Evolutionary conservation across 2,888 invertebrate genomes (phyloP).

Genomic region (Acanthopleura granulata): DNA sequence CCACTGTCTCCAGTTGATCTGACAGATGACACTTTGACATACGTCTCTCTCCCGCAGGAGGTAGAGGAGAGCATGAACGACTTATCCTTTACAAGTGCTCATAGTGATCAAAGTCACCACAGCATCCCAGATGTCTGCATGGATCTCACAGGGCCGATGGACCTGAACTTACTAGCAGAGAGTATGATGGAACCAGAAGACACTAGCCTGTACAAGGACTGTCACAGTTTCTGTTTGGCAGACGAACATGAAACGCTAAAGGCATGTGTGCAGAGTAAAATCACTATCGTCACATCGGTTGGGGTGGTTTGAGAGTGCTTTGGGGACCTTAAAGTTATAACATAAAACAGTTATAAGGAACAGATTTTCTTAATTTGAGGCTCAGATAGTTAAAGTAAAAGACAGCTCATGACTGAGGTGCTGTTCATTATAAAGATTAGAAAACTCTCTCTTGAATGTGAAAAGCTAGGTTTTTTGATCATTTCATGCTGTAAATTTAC

Average conservation of each 20-base stretch:
- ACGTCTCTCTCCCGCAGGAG: conserved; percentile 56
- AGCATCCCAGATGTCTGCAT: conserved; percentile 52
- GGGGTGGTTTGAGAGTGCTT: no score
- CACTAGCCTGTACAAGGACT: conserved; percentile 37
- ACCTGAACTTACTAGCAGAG: conserved; percentile 39
- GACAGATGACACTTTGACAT: conserved; percentile 57
- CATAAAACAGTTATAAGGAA: no score
- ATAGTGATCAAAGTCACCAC: conserved; percentile 46
- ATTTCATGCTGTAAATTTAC: no score
- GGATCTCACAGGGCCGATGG: conserved; percentile 34
- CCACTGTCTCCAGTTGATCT: conserved; percentile 50
- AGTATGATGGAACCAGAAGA: conserved; percentile 35
- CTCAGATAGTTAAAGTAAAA: no score
- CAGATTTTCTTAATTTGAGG: no score
- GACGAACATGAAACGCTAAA: conserved; percentile 65
- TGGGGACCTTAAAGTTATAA: no score
- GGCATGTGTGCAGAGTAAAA: conserved; percentile 43
- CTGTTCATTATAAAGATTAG: no score
- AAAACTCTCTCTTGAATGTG: no score
- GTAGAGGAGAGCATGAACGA: conserved; percentile 12
- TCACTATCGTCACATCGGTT: no score
- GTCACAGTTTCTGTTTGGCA: conserved; percentile 62
- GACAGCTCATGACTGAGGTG: no score
- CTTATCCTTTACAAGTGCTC: conserved; percentile 44
- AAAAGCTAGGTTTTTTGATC: no score